A percentile compares a stretch with the other conserved stretches of the same genome.
Conservation (phyloP, 92 coral and sea anemone species). For the Hydrozoanthus gracilis region DNA sequence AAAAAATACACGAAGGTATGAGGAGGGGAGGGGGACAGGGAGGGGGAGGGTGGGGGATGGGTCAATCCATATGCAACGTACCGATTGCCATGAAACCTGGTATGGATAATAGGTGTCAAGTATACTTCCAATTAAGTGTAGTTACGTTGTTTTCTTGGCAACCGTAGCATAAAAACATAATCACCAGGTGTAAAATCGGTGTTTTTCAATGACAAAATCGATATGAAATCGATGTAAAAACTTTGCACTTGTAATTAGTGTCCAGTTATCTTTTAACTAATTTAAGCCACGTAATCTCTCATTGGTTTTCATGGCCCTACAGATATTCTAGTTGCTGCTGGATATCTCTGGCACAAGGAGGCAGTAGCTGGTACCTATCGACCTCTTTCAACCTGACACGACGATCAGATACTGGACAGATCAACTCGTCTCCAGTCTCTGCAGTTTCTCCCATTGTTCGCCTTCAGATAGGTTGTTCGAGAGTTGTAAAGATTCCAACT, state of each 20-base stretch:
- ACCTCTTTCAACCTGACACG: conserved; percentile 52
- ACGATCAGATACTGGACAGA: conserved; percentile 56
- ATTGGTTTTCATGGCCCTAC: background rate
- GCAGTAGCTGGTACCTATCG: conserved; percentile 49
- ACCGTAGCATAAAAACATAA: too few relatives aligned
- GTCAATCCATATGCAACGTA: too few relatives aligned
- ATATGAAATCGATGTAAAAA: background rate
- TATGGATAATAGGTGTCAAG: too few relatives aligned
- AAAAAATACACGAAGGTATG: too few relatives aligned
- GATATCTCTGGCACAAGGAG: conserved; percentile 43
- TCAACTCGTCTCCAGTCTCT: conserved; percentile 64
- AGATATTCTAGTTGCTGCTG: conserved; percentile 57
- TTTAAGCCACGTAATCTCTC: background rate
- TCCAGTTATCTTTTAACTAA: background rate
- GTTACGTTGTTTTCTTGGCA: too few relatives aligned
- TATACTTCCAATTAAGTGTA: too few relatives aligned
- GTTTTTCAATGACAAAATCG: background rate
- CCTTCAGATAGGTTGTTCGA: conserved; percentile 48
- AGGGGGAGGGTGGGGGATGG: too few relatives aligned
- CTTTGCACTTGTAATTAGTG: background rate
- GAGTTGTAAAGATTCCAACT: conserved; percentile 49
- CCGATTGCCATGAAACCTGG: too few relatives aligned
- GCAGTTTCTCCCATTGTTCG: conserved; percentile 60
- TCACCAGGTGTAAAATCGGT: too few relatives aligned
- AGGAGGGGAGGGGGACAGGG: too few relatives aligned